These are phyloP conservation scores for Anticlea derivata DNA, from an alignment of 2,888 invertebrate genomes.

Conservation along the genomic window DNA sequence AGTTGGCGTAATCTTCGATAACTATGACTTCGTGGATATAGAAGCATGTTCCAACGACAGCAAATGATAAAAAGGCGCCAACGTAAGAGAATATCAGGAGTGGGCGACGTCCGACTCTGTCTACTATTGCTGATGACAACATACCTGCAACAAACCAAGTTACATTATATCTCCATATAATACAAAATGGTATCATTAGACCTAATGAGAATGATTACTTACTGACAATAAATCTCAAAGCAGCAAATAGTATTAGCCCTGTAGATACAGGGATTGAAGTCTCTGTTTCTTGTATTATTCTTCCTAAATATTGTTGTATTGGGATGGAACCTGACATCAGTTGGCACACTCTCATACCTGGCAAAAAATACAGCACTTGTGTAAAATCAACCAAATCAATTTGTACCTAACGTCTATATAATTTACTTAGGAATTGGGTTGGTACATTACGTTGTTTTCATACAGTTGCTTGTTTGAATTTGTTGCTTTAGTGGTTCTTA, in stretches of 20 bases:
- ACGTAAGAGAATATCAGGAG: conserved; percentile 66
- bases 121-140: conserved; percentile 56
- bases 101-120: conserved; percentile 69
- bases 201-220: conserved; percentile 33
- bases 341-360: conserved; percentile 58
- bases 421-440: too few species aligned
- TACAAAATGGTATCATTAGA: too few species aligned
- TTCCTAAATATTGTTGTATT: conserved; percentile 58
- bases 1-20: conserved; percentile 4
- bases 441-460: too few species aligned
- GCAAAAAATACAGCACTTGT: conserved; percentile 25
- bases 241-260: conserved; percentile 56
- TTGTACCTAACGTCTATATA: too few species aligned
- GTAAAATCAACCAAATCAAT: too few species aligned
- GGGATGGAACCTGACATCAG: conserved; percentile 55
- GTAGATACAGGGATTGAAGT: conserved; percentile 45
- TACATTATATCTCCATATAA: too few species aligned
- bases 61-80: conserved; percentile 51
- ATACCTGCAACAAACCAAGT: conserved; percentile 52
- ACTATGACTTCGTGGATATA: conserved; percentile 51
- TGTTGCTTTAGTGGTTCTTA: too few species aligned
- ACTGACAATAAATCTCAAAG: conserved; percentile 56
- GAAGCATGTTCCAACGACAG: conserved; percentile 61
- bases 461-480: too few species aligned
- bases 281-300: conserved; percentile 57